Percentiles rank a stretch among this genome's conserved stretches.
phyloP scores from a whole-genome alignment of 2,888 invertebrate species.

The Polydrusus tereticollis region DNA sequence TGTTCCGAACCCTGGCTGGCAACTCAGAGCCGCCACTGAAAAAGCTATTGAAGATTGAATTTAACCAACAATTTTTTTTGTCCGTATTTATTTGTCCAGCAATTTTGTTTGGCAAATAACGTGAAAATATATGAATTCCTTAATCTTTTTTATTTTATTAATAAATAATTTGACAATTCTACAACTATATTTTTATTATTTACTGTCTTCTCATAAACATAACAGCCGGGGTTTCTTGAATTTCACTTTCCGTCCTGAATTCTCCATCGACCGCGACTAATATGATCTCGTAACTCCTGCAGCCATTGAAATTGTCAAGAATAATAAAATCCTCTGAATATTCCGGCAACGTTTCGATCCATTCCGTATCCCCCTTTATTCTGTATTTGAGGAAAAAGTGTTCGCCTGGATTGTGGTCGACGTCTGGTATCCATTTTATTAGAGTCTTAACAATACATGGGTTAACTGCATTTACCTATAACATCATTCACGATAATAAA shows the following conservation, averaged over 20 bases:
- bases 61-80: too few species aligned
- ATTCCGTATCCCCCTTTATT: constrained; percentile 56
- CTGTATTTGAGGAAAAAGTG: constrained; percentile 60
- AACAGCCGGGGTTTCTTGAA: constrained; percentile 56
- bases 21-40: too few species aligned
- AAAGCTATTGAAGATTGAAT: too few species aligned
- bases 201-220: constrained; percentile 49
- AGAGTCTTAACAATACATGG: constrained; percentile 57
- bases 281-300: constrained; percentile 59
- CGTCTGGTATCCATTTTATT: constrained; percentile 60
- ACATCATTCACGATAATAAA: too few species aligned
- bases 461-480: constrained; percentile 33
- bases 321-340: constrained; percentile 57
- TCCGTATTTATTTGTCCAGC: too few species aligned
- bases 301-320: constrained; percentile 59
- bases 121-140: not conserved
- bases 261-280: constrained; percentile 60
- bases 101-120: too few species aligned
- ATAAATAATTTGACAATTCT: too few species aligned
- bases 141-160: not conserved
- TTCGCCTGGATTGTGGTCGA: constrained; percentile 59
- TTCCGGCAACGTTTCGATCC: constrained; percentile 55
- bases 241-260: constrained; percentile 58
- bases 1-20: too few species aligned
- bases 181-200: not conserved